These are phyloP conservation scores for Eptesicus fuscus DNA, from an alignment of 2,113 vertebrate genomes.

Conservation along the genomic window DNA sequence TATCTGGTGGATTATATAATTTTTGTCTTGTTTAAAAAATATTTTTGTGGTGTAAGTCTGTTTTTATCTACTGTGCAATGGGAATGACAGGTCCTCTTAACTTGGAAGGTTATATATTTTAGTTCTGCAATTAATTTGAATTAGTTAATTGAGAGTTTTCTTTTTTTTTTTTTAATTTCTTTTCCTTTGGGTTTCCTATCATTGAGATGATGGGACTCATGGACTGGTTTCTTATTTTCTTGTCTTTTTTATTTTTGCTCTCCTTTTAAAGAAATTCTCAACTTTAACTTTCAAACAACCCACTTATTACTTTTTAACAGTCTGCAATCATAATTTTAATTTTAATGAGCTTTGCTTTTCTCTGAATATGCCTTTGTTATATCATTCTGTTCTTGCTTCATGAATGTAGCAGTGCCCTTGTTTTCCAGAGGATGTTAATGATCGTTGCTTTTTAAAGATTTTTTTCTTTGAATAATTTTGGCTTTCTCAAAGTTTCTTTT, in stretches of 20 bases:
- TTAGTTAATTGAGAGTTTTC: neutral
- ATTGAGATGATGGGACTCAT: neutral
- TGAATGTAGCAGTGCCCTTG: neutral
- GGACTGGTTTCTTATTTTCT: neutral
- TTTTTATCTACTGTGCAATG: neutral
- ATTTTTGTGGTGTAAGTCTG: neutral
- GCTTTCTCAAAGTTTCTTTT: neutral
- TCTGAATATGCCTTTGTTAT: neutral
- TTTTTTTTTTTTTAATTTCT: neutral
- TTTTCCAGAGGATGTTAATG: neutral
- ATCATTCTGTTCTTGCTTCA: neutral
- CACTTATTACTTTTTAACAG: neutral
- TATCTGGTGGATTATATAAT: neutral
- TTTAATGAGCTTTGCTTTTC: neutral
- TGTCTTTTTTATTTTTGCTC: neutral
- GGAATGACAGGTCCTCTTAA: neutral
- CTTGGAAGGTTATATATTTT: neutral
- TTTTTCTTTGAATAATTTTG: neutral
- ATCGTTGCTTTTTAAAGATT: neutral
- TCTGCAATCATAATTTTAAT: neutral
- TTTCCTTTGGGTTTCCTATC: neutral
- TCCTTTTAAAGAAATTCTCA: neutral
- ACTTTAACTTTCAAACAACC: neutral
- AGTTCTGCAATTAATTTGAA: neutral
- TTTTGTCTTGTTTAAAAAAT: neutral